These are phyloP conservation scores for Odocoileus hemionus DNA, from an alignment of 2,113 vertebrate genomes.

Conservation along the genomic window DNA sequence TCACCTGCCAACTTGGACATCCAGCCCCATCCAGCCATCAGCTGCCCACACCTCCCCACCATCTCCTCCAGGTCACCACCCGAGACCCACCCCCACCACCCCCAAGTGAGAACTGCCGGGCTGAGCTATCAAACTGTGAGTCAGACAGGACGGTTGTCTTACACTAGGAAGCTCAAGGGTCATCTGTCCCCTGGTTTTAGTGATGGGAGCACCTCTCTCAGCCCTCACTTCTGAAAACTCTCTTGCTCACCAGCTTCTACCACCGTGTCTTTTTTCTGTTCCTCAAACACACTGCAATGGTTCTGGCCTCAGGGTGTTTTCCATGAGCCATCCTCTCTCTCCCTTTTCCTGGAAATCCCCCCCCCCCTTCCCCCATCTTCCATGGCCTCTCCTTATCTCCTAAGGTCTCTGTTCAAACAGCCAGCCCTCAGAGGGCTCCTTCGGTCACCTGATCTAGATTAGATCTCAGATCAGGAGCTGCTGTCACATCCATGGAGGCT, in stretches of 20 bases:
- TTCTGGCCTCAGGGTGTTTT: not conserved
- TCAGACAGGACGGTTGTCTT: not conserved
- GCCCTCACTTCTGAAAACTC: not conserved
- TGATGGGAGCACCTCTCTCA: not conserved
- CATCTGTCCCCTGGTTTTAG: too few species aligned
- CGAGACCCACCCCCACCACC: fast-evolving
- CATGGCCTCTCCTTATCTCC: not conserved
- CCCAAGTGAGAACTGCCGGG: fast-evolving
- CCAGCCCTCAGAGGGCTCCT: not conserved
- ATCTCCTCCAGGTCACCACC: fast-evolving
- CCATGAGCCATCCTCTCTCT: not conserved
- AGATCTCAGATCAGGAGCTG: fast-evolving
- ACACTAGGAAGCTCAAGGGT: not conserved
- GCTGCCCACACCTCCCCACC: not conserved
- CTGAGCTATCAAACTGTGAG: not conserved
- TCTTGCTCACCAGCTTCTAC: not conserved
- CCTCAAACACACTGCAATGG: not conserved
- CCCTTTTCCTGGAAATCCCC: not conserved
- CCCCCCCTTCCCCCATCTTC: not conserved
- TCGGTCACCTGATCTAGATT: not conserved
- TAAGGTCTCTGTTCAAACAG: not conserved
- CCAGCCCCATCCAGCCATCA: not conserved
- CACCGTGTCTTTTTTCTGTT: not conserved
- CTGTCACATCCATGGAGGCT: not conserved
- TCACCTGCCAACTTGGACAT: not conserved